phyloP scores from a whole-genome alignment of 2,888 invertebrate genomes.

The Drosophila nigricruria region DNA sequence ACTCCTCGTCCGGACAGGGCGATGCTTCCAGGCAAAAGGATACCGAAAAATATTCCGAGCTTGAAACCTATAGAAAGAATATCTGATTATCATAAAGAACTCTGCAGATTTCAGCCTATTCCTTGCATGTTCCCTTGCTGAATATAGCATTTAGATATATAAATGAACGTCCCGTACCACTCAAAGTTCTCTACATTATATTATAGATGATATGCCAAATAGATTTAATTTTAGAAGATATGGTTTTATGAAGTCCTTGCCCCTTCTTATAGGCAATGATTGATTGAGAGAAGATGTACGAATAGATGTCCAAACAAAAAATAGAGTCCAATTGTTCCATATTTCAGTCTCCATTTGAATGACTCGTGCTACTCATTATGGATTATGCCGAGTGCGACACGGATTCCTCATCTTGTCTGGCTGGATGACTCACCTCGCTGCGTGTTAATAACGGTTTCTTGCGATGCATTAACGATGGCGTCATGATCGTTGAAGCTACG shows the following conservation, averaged over 20 bases:
- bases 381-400: constrained; percentile 4
- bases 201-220: not conserved
- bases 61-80: constrained; percentile 87
- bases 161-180: constrained; percentile 1
- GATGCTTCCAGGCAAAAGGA: constrained; percentile 87
- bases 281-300: not conserved
- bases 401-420: constrained; percentile 5
- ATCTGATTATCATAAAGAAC: not conserved
- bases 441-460: constrained; percentile 84
- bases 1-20: constrained; percentile 87
- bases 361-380: constrained; percentile 2
- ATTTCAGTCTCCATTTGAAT: constrained; percentile 1
- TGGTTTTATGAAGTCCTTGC: not conserved
- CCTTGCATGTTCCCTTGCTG: not conserved
- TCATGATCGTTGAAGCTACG: constrained; percentile 66
- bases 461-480: constrained; percentile 83
- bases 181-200: not conserved
- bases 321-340: not conserved
- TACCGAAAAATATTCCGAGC: constrained; percentile 91
- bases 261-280: constrained; percentile 1
- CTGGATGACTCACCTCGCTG: constrained; percentile 86
- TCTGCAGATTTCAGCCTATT: not conserved
- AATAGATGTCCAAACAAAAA: not conserved
- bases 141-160: not conserved
- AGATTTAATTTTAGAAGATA: not conserved